These are phyloP conservation scores for Calycopis cecrops DNA, from an alignment of 1,140 invertebrate species.

Conservation along the genomic window DNA sequence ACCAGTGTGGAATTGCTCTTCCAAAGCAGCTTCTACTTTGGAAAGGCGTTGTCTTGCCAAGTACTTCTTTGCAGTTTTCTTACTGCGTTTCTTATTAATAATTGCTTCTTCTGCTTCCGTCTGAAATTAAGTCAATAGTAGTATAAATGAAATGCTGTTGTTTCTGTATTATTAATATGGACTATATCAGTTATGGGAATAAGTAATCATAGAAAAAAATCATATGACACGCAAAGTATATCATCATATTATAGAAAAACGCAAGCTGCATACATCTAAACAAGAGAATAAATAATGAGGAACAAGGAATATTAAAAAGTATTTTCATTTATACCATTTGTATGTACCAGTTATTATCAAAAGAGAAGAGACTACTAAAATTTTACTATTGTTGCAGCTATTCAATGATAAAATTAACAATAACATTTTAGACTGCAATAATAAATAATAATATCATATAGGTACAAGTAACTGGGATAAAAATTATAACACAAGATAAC, in stretches of 20 bases:
- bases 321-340: no score
- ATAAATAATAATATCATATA: no score
- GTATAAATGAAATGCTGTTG: not conserved
- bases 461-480: no score
- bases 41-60: slow-evolving; percentile 92
- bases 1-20: slow-evolving; percentile 98
- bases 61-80: slow-evolving; percentile 96
- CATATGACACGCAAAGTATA: slow-evolving; percentile 61
- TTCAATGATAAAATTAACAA: no score
- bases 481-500: no score
- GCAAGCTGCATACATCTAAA: no score
- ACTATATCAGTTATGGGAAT: not conserved
- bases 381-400: no score
- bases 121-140: slow-evolving; percentile 64
- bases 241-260: slow-evolving; percentile 27
- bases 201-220: slow-evolving; percentile 20
- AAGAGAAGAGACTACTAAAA: no score
- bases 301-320: no score
- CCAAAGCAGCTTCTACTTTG: slow-evolving; percentile 93
- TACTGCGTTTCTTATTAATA: slow-evolving; percentile 94
- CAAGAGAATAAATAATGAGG: no score
- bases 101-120: slow-evolving; percentile 96
- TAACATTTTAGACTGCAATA: no score
- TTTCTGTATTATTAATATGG: not conserved
- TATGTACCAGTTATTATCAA: no score